Conservation (phyloP, 2,888 invertebrate species). For the Anoplius nigerrimus region DNA sequence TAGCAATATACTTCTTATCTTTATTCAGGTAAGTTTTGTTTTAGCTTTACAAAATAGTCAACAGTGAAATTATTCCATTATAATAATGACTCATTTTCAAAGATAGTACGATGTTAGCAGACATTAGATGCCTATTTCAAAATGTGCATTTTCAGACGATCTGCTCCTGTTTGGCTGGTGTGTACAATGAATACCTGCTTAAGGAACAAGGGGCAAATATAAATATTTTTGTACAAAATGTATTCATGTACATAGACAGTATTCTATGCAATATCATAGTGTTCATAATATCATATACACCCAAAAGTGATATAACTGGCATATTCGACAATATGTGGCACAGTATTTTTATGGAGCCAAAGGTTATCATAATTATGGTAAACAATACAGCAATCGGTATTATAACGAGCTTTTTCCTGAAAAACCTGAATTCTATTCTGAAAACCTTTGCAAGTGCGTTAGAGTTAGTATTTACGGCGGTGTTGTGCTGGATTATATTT, state of each 20-base stretch:
- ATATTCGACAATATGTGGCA: conserved; percentile 80
- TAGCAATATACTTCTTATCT: conserved; percentile 72
- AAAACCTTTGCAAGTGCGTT: conserved; percentile 97
- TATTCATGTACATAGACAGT: conserved; percentile 96
- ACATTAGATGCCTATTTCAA: neutral
- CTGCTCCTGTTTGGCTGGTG: conserved; percentile 95
- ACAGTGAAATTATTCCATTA: conserved; percentile 18
- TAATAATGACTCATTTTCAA: too few species aligned
- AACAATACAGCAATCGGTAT: conserved; percentile 95
- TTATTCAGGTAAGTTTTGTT: conserved; percentile 72
- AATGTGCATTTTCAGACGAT: conserved; percentile 80
- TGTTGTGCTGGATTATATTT: conserved; percentile 90
- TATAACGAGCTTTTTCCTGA: conserved; percentile 94
- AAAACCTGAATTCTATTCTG: conserved; percentile 94
- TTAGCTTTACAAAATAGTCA: neutral
- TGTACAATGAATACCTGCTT: conserved; percentile 95
- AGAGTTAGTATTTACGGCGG: conserved; percentile 92
- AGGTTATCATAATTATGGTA: conserved; percentile 87
- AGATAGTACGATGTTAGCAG: conserved; percentile 7
- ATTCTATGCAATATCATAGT: conserved; percentile 92
- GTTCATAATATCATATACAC: conserved; percentile 76
- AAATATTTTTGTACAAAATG: conserved; percentile 94
- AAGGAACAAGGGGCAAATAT: conserved; percentile 90
- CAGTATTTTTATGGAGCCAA: conserved; percentile 78
- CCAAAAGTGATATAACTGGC: conserved; percentile 80